Base-by-base conservation (phyloP, 2,888 invertebrate species). In the Monopis laevigella region DNA sequence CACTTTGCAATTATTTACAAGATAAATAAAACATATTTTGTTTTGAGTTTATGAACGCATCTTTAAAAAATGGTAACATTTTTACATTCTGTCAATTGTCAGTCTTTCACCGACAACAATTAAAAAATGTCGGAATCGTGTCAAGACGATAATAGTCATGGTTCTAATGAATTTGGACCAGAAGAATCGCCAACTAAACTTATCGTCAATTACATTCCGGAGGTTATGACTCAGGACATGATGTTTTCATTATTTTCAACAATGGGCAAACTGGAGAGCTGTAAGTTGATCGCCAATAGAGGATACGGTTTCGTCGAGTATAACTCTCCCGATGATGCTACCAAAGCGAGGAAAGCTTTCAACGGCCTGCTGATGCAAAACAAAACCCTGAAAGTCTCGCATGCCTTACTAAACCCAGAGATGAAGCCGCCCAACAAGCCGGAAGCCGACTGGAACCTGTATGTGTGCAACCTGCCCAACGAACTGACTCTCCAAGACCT, bases 41-140 rank as follows among this genome's bases (percentile, higher is more conserved):
- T n/a, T n/a, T n/a, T n/a, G n/a, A n/a, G n/a, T 32, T 3, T 13
- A n/a, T 32, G 32, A 36, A 36, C 36, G 36, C 36, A 36, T 12
- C 21, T 36, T 36, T 36, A 11, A 11, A 21, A n/a, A 21, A 21
- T 32, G 43, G 58, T 61, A 67, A 67, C 66, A 64, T 62, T 65
- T 56, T 58, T 53, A 52, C 55, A 55, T 75, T 78, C 78, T 81
- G 81, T 82, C 81, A 81, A 72, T 73, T 68, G 60, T 66, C 73
- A 75, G 81, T 82, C 81, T 80, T 73, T 74, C 69, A 61, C 68
- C 73, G 77, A 77, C 81, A 82, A 81, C 81, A 80, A 80, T 78
- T 82, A 80, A 81, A 81, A 81, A 82, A 82, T 82, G 81, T 81
- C 81, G 81, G 81, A 81, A 74, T 80, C 81, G 81, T 82, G 81